Conservation (phyloP, 2,797 vertebrate species). For the Acestrorhynchus altus region DNA sequence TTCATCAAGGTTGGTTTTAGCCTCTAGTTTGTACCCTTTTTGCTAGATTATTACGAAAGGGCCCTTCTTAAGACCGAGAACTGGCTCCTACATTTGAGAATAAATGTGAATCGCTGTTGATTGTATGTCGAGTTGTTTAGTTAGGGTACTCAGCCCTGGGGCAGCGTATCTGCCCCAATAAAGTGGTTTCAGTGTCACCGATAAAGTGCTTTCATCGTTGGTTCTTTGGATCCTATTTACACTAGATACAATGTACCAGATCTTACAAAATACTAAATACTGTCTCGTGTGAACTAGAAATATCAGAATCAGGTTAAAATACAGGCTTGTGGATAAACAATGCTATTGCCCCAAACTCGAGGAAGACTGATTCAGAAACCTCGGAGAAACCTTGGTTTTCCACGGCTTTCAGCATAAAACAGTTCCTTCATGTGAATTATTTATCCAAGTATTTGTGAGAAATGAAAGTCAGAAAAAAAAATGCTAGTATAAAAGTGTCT, state of each 20-base stretch:
- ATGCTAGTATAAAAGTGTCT: conserved; percentile 85
- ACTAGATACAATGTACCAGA: conserved; percentile 20
- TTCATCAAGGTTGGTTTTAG: too few relatives aligned
- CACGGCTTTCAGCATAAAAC: conserved; percentile 67
- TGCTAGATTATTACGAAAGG: background rate
- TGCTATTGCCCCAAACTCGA: conserved; percentile 74
- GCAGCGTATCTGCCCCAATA: conserved; percentile 31
- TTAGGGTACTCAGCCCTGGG: conserved; percentile 7
- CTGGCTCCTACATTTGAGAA: background rate
- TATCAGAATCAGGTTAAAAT: conserved; percentile 18
- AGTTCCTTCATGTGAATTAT: conserved; percentile 67
- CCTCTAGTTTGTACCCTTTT: background rate
- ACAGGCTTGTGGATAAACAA: conserved; percentile 38
- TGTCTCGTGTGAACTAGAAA: conserved; percentile 15
- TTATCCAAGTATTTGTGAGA: conserved; percentile 74
- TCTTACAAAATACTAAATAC: conserved; percentile 24
- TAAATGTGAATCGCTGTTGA: background rate
- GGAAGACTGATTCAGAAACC: conserved; percentile 85
- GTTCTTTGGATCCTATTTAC: conserved; percentile 67
- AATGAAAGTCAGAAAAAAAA: conserved; percentile 84
- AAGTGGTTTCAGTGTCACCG: conserved; percentile 61
- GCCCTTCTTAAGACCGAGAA: background rate
- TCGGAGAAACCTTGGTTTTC: conserved; percentile 70
- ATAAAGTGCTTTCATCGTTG: conserved; percentile 64
- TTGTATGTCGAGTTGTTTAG: background rate